Percentiles rank a stretch among this genome's conserved stretches.
Conservation (phyloP, 2,113 vertebrate genomes). For the Notarius quadriscutis region DNA sequence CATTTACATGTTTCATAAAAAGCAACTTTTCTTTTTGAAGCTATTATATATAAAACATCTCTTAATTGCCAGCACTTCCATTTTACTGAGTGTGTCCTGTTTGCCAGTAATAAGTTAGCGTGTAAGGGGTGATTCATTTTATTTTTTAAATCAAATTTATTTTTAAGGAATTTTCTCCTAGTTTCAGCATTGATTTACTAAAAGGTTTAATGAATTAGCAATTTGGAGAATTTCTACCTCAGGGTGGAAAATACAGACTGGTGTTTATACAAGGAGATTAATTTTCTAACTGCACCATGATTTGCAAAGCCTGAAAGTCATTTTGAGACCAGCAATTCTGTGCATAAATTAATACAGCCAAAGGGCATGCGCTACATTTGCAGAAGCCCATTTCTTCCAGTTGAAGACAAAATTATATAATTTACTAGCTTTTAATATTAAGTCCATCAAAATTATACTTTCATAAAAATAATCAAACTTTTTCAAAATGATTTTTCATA, state of each 20-base stretch:
- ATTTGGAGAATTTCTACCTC: background rate
- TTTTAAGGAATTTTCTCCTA: background rate
- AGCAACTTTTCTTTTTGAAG: too few species aligned
- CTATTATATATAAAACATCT: too few species aligned
- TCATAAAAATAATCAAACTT: background rate
- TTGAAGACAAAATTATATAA: background rate
- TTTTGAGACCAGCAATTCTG: background rate
- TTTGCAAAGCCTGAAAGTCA: slow-evolving; percentile 1
- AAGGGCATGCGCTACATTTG: background rate
- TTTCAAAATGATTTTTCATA: background rate
- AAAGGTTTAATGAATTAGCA: background rate
- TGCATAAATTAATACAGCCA: background rate
- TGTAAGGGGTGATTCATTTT: background rate
- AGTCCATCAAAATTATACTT: background rate
- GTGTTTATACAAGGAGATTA: background rate
- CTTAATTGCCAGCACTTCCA: background rate
- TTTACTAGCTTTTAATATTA: background rate
- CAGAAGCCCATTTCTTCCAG: background rate
- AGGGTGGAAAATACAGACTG: background rate
- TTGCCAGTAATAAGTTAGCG: background rate
- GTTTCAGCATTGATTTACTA: background rate
- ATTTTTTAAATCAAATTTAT: too few species aligned
- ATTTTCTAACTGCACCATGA: background rate
- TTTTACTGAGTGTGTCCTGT: background rate
- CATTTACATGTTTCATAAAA: slow-evolving; percentile 5